Conservation (phyloP, 2,888 invertebrate genomes). For the Rotaria magnacalcarata region DNA sequence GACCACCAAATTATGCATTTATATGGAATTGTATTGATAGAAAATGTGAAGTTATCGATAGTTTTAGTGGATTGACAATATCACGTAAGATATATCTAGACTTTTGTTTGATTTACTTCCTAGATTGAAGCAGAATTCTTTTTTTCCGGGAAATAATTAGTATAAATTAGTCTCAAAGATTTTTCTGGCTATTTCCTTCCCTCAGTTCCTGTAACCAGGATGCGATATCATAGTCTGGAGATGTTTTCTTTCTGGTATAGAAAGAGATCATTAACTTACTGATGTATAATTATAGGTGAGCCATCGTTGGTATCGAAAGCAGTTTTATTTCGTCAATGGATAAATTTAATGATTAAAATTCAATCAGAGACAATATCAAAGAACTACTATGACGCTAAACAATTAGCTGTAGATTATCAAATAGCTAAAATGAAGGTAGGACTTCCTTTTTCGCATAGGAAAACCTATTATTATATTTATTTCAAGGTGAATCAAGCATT, state of each 20-base stretch:
- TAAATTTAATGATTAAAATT: background rate
- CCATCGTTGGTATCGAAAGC: slow-evolving; percentile 36
- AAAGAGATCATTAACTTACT: background rate
- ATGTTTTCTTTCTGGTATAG: no score
- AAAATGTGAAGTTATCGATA: background rate
- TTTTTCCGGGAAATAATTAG: no score
- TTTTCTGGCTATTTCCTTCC: no score
- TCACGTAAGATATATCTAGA: background rate
- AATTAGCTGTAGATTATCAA: slow-evolving; percentile 37
- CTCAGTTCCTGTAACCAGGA: no score
- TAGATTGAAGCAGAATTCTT: no score
- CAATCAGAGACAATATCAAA: background rate
- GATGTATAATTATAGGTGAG: background rate
- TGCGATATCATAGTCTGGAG: no score
- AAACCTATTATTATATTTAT: no score
- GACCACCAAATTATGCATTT: background rate
- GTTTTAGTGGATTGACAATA: background rate
- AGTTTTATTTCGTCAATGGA: slow-evolving; percentile 41
- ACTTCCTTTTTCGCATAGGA: background rate
- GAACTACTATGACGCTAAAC: slow-evolving; percentile 39
- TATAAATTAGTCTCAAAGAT: no score
- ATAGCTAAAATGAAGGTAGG: background rate
- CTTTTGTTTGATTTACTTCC: no score
- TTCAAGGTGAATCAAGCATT: slow-evolving; percentile 38
- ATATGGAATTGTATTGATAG: background rate